Evolutionary conservation across 2,113 vertebrate species (phyloP).

Genomic region (Malurus elegans): DNA sequence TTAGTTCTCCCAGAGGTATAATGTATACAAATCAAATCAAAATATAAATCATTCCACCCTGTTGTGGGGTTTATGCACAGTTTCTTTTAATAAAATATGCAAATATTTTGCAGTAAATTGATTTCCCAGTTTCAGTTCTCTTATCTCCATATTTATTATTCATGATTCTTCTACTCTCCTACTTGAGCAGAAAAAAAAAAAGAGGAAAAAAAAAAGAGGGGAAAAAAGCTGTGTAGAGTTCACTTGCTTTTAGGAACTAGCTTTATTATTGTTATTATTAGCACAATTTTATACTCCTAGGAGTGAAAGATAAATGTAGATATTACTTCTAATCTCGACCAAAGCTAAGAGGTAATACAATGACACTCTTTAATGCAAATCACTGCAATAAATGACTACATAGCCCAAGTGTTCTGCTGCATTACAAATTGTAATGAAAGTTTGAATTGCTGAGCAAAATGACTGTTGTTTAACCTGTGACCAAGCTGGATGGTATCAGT

Average conservation of each 20-base stretch:
- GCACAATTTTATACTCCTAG: slow-evolving; percentile 52
- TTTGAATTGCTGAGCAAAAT: slow-evolving; percentile 54
- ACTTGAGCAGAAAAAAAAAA: slow-evolving; percentile 11
- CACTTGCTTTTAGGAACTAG: slow-evolving; percentile 63
- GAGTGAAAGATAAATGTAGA: slow-evolving; percentile 65
- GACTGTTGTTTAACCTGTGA: slow-evolving; percentile 41
- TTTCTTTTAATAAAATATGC: slow-evolving; percentile 87
- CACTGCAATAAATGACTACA: slow-evolving; percentile 68
- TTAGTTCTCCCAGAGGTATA: slow-evolving; percentile 67
- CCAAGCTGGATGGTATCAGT: not conserved
- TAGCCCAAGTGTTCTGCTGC: slow-evolving; percentile 48
- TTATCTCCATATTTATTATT: slow-evolving; percentile 85
- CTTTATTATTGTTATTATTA: slow-evolving; percentile 68
- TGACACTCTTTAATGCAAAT: slow-evolving; percentile 55
- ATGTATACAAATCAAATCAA: slow-evolving; percentile 78
- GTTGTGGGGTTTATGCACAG: slow-evolving; percentile 75
- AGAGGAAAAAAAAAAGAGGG: not conserved
- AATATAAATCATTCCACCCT: slow-evolving; percentile 74
- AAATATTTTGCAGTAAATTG: slow-evolving; percentile 85
- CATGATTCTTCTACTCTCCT: slow-evolving; percentile 72
- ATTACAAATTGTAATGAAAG: slow-evolving; percentile 54
- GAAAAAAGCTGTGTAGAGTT: slow-evolving; percentile 26
- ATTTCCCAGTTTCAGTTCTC: slow-evolving; percentile 83
- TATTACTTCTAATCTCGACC: slow-evolving; percentile 62
- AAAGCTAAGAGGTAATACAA: slow-evolving; percentile 63